Evolutionary conservation across 1,140 invertebrate species (phyloP), one percentile per base, ranked within the genome.

Genomic region (Hypsibius dujardini): DNA sequence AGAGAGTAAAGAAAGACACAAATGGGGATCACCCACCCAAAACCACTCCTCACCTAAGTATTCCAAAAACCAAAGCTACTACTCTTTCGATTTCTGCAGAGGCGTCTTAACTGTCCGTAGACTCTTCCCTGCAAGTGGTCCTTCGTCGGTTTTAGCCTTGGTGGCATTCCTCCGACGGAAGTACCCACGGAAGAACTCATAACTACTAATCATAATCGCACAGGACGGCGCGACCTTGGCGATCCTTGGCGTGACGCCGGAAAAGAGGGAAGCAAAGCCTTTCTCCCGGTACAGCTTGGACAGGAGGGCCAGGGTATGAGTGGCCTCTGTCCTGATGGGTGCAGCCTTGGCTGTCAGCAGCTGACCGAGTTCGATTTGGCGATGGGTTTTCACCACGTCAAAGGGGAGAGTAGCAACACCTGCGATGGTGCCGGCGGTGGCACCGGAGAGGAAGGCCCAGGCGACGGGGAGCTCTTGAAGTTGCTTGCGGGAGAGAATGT

Each of bases 351-450:
- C 15, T 7, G 71, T 69, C n/a, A 67, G 59, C 46, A 47, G 45
- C 59, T 77, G 70, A 2, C 82, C 82, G 1, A 84, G 73, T 46
- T 81, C 78, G 72, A 84, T 79, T 74, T 84, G 83, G 72, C 81
- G 74, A 71, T 82, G 77, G 1, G 83, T 84, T 75, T 84, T 84
- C 28, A 83, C 79, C 2, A 84, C 83, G 77, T 84, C 83, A 77
- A 84, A 84, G 12, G 83, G 83, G n/a, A 80, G 72, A 0, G 83
- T 84, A 2, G 82, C 3, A 42, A 82, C 70, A 14, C 80, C 80
- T 47, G 83, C 81, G 70, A 81, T 71, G 78, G 76, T 75, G 70
- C 82, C 83, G 70, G 82, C 74, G n/a, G 75, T 67, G 59, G 80
- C 80, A 15, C 83, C 82, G 75, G 76, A 74, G 2, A 76, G 15